Conservation (phyloP, 92 coral and sea anemone genomes). For the Porites cylindrica region DNA sequence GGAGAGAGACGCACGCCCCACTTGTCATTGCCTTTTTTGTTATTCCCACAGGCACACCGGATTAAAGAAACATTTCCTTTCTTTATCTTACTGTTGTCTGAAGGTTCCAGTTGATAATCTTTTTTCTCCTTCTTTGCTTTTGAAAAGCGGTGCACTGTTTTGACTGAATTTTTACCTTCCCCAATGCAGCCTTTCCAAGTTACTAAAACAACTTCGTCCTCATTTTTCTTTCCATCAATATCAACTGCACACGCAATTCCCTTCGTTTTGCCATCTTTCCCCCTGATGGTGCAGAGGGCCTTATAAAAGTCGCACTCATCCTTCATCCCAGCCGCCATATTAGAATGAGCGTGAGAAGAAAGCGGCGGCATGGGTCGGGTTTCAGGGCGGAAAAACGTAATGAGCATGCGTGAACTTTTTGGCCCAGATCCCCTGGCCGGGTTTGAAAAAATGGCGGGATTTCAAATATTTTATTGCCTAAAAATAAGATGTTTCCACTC, state of each 20-base stretch:
- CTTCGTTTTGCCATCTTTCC: not conserved
- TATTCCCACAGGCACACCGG: not conserved
- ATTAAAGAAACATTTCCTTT: not conserved
- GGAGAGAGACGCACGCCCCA: not conserved
- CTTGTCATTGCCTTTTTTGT: not conserved
- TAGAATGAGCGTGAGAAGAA: too few relatives aligned
- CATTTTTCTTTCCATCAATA: not conserved
- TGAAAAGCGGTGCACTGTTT: not conserved
- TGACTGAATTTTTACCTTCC: not conserved
- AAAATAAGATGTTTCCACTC: too few relatives aligned
- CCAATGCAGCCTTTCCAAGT: slow-evolving; percentile 5
- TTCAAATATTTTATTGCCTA: too few relatives aligned
- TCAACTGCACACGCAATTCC: slow-evolving; percentile 34
- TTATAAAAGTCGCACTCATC: not conserved
- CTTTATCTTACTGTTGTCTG: too few relatives aligned
- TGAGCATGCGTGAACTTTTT: too few relatives aligned
- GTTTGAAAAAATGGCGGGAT: too few relatives aligned
- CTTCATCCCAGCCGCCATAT: not conserved
- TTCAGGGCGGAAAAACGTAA: too few relatives aligned
- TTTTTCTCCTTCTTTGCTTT: too few relatives aligned
- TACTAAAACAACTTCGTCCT: not conserved
- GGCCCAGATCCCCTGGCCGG: too few relatives aligned
- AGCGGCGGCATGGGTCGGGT: too few relatives aligned
- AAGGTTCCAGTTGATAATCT: too few relatives aligned
- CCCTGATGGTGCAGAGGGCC: slow-evolving; percentile 13